phyloP scores from a whole-genome alignment of 2,113 vertebrate species.

The Aegithalos caudatus region DNA sequence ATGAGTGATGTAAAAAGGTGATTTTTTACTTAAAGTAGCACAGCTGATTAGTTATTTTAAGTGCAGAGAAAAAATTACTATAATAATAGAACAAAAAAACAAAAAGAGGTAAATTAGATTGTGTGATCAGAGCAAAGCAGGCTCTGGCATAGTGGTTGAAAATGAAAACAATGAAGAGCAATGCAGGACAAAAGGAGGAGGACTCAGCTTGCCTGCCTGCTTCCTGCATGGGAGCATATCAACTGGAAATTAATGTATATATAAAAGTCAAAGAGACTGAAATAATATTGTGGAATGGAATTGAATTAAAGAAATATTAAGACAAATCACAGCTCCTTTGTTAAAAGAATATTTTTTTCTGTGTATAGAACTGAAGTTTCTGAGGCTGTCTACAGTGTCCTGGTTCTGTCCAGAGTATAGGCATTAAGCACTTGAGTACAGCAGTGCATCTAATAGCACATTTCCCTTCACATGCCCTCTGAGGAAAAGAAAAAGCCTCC shows the following conservation, averaged over 20 bases:
- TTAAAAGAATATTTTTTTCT: not conserved
- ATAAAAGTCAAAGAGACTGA: not conserved
- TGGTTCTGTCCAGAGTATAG: not conserved
- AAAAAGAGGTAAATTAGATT: not conserved
- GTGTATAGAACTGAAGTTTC: not conserved
- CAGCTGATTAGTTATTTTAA: conserved; percentile 7
- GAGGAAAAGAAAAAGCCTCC: not conserved
- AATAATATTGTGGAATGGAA: not conserved
- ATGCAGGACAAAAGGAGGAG: not conserved
- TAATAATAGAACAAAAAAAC: not conserved
- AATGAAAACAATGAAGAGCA: not conserved
- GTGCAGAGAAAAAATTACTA: not conserved
- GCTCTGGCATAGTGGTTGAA: not conserved
- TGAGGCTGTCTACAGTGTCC: not conserved
- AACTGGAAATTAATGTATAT: not conserved
- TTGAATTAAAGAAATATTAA: not conserved
- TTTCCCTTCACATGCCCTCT: not conserved
- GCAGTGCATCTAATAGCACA: not conserved
- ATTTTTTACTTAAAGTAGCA: not conserved
- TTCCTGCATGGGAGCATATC: not conserved
- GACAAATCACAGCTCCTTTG: not conserved
- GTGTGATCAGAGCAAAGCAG: not conserved
- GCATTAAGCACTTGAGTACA: not conserved
- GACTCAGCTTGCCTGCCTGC: not conserved
- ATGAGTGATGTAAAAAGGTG: not conserved